phyloP scores from a whole-genome alignment of 2,888 invertebrate genomes.

The Watsonalla cultraria region DNA sequence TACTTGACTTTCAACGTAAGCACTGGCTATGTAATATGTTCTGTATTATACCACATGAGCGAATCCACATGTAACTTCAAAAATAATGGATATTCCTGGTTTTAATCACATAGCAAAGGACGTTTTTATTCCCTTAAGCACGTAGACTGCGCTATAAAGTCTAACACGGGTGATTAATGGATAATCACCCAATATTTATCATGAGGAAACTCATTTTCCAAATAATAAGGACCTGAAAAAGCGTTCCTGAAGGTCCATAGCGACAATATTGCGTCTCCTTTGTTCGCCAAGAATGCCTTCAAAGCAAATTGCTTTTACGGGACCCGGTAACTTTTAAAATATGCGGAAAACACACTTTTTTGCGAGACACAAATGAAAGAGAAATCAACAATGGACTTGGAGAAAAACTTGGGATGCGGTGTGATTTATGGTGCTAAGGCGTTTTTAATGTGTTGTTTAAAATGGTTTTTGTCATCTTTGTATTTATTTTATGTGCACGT shows the following conservation, averaged over 20 bases:
- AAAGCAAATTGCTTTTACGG: slow-evolving; percentile 47
- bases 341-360: slow-evolving; percentile 34
- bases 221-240: slow-evolving; percentile 5
- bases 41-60: too few relatives aligned
- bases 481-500: background rate
- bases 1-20: too few relatives aligned
- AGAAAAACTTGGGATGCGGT: slow-evolving; percentile 3
- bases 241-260: slow-evolving; percentile 2
- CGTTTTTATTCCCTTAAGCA: background rate
- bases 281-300: slow-evolving; percentile 28
- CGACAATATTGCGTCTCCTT: slow-evolving; percentile 26
- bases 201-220: slow-evolving; percentile 1
- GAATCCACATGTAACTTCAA: too few relatives aligned
- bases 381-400: slow-evolving; percentile 25
- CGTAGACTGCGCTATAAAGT: background rate
- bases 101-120: background rate
- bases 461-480: background rate
- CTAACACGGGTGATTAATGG: background rate
- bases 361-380: slow-evolving; percentile 31
- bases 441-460: background rate
- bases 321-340: slow-evolving; percentile 41
- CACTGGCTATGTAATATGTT: too few relatives aligned
- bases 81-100: too few relatives aligned
- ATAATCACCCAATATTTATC: background rate
- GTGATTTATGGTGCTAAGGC: background rate